Evolutionary conservation across 2,888 invertebrate genomes (phyloP).

Genomic region (Octodonta nipae): DNA sequence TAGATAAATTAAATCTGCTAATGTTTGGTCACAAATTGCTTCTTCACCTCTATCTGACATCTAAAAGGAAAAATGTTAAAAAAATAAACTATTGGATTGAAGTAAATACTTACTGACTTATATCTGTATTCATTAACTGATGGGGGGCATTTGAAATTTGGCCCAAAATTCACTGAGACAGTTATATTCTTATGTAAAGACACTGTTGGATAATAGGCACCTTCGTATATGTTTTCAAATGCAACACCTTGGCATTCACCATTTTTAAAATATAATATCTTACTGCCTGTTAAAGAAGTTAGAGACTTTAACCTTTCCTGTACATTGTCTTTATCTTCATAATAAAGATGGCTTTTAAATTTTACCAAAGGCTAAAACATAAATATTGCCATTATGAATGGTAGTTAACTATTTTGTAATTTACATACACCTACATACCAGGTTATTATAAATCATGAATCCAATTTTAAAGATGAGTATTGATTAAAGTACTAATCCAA

Average conservation of each 20-base stretch:
- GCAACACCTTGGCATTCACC: slow-evolving; percentile 83
- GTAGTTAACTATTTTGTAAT: too few species aligned
- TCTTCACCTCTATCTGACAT: slow-evolving; percentile 87
- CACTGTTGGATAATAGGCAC: slow-evolving; percentile 86
- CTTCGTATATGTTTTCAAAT: slow-evolving; percentile 72
- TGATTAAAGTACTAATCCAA: too few species aligned
- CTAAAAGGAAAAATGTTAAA: too few species aligned
- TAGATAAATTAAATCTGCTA: slow-evolving; percentile 84
- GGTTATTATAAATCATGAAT: too few species aligned
- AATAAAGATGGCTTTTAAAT: slow-evolving; percentile 96
- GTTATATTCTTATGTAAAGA: slow-evolving; percentile 85
- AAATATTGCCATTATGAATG: too few species aligned
- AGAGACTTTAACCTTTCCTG: slow-evolving; percentile 73
- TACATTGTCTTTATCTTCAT: slow-evolving; percentile 93
- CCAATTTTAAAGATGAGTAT: too few species aligned
- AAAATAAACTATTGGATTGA: too few species aligned
- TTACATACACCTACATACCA: too few species aligned
- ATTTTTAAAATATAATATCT: slow-evolving; percentile 82
- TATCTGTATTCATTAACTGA: slow-evolving; percentile 42
- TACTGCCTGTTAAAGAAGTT: slow-evolving; percentile 60
- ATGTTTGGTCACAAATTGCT: slow-evolving; percentile 82
- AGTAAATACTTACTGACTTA: slow-evolving; percentile 52
- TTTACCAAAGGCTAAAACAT: slow-evolving; percentile 80
- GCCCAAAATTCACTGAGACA: slow-evolving; percentile 91
- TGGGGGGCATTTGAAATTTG: slow-evolving; percentile 79